Percentiles rank a stretch among this genome's conserved stretches.
Evolutionary conservation across 92 coral and sea anemone species (phyloP).

Genomic region (Muricea muricata): DNA sequence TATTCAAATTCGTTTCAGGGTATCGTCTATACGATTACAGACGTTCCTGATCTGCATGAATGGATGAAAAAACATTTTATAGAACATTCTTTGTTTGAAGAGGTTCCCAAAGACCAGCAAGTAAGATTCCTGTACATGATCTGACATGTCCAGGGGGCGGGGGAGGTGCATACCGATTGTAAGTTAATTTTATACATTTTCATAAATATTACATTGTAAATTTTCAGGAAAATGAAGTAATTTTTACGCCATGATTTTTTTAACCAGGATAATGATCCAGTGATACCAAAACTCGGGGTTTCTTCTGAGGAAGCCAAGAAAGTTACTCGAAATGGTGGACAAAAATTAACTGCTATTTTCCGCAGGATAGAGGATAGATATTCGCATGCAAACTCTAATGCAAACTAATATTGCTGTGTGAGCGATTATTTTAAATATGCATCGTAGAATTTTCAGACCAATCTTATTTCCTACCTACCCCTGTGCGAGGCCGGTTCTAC

Average conservation of each 20-base stretch:
- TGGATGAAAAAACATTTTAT: constrained; percentile 93
- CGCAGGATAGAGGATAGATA: constrained; percentile 80
- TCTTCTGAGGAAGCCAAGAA: constrained; percentile 96
- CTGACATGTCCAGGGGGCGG: too few relatives aligned
- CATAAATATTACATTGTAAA: too few relatives aligned
- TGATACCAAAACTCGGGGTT: constrained; percentile 83
- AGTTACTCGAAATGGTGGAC: constrained; percentile 90
- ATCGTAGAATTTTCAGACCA: too few relatives aligned
- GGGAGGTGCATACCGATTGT: too few relatives aligned
- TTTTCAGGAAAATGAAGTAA: too few relatives aligned
- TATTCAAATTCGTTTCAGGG: constrained; percentile 65
- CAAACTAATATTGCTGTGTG: not conserved
- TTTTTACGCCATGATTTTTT: too few relatives aligned
- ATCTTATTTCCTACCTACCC: too few relatives aligned
- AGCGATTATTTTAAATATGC: too few relatives aligned
- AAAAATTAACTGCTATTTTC: constrained; percentile 85
- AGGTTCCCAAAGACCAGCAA: constrained; percentile 73
- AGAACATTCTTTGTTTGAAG: constrained; percentile 86
- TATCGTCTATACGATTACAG: constrained; percentile 88
- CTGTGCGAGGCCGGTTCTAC: too few relatives aligned
- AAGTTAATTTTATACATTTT: too few relatives aligned
- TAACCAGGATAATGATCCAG: constrained; percentile 75
- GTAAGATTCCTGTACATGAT: too few relatives aligned
- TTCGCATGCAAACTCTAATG: not conserved
- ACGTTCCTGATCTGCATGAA: constrained; percentile 86